phyloP scores from a whole-genome alignment of 2,888 invertebrate species.

The Thysanoteuthis rhombus region DNA sequence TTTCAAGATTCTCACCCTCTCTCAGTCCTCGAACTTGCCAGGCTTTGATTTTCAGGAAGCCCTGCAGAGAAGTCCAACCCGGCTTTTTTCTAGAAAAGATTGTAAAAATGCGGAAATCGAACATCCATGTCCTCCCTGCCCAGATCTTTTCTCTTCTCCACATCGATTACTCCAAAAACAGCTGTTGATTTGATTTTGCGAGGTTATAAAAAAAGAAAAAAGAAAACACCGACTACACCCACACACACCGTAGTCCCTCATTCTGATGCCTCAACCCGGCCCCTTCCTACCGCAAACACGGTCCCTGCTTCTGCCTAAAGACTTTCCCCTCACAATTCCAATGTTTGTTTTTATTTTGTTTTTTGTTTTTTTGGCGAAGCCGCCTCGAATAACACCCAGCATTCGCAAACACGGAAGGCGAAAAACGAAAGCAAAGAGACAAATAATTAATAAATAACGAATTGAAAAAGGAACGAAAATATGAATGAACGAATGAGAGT shows the following conservation, averaged over 20 bases:
- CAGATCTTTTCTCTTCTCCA: not conserved
- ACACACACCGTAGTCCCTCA: not conserved
- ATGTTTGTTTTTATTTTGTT: too few species aligned
- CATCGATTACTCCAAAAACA: not conserved
- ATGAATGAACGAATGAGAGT: not conserved
- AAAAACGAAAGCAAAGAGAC: not conserved
- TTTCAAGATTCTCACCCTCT: not conserved
- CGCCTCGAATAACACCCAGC: not conserved
- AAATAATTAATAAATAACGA: conserved; percentile 12
- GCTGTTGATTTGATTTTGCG: not conserved
- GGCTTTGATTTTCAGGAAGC: not conserved
- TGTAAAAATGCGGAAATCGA: not conserved
- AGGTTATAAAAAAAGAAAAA: not conserved
- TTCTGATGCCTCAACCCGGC: not conserved
- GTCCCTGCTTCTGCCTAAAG: not conserved
- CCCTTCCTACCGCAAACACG: not conserved
- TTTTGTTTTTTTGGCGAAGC: not conserved
- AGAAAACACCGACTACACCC: not conserved
- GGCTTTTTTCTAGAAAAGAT: not conserved
- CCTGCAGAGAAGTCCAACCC: not conserved
- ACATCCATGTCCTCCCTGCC: not conserved
- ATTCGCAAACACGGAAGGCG: not conserved
- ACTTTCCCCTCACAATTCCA: not conserved
- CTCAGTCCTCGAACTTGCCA: not conserved
- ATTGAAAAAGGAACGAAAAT: not conserved